Conservation (phyloP, 1,140 invertebrate species). For the Leptoteleia sp. region DNA sequence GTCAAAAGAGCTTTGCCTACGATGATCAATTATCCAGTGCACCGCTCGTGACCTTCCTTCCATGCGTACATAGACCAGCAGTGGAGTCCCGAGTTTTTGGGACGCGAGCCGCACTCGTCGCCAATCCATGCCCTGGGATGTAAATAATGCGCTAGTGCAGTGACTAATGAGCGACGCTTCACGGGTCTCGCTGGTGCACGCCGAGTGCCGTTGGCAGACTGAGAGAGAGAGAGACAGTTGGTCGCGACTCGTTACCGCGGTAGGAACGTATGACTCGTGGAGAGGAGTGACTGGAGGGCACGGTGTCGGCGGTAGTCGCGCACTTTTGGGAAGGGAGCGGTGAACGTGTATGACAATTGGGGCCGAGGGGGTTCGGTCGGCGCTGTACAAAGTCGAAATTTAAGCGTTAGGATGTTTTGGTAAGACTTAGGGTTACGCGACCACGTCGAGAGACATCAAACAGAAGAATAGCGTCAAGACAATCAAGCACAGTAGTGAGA, state of each 20-base stretch:
- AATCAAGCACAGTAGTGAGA: conserved; percentile 76
- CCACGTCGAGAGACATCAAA: conserved; percentile 30
- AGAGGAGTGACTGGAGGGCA: conserved; percentile 22
- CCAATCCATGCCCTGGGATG: conserved; percentile 8
- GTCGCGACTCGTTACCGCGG: conserved; percentile 45
- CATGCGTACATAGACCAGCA: too few species aligned
- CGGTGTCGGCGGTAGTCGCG: not conserved
- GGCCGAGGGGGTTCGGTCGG: too few species aligned
- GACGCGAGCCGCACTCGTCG: not conserved
- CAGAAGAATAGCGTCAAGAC: conserved; percentile 78
- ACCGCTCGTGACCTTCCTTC: conserved; percentile 28
- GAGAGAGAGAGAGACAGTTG: conserved; percentile 21
- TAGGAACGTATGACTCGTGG: conserved; percentile 28
- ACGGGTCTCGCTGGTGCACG: not conserved
- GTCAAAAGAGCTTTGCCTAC: conserved; percentile 11
- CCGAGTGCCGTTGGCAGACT: not conserved
- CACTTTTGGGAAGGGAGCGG: conserved; percentile 44
- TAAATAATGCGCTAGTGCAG: conserved; percentile 30
- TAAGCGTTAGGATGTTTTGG: conserved; percentile 14
- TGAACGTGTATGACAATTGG: too few species aligned
- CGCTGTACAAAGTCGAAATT: conserved; percentile 17
- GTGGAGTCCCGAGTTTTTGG: not conserved
- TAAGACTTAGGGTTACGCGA: conserved; percentile 39
- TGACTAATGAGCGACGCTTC: not conserved
- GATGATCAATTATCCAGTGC: conserved; percentile 42